Evolutionary conservation across 2,113 vertebrate genomes (phyloP).

Genomic region (Marmota monax): DNA sequence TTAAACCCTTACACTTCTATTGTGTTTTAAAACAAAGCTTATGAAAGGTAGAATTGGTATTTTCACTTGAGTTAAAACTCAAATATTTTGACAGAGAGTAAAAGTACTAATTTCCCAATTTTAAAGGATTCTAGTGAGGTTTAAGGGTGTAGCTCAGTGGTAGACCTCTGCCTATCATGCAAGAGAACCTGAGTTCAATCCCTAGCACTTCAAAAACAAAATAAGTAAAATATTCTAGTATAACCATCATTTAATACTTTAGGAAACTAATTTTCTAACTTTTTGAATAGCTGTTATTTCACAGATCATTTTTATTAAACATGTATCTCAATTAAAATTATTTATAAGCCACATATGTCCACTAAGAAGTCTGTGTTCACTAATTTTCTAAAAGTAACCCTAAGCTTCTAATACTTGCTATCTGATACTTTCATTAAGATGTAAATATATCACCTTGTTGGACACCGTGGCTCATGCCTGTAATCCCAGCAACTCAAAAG

Average conservation of each 20-base stretch:
- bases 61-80: conserved; percentile 38
- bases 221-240: not conserved
- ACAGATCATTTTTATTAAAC: not conserved
- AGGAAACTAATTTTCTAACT: conserved; percentile 17
- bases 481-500: too few species aligned
- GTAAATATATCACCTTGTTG: not conserved
- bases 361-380: not conserved
- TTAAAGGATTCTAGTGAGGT: not conserved
- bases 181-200: not conserved
- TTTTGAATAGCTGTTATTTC: conserved; percentile 25
- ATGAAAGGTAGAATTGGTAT: not conserved
- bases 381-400: not conserved
- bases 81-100: not conserved
- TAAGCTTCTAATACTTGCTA: not conserved
- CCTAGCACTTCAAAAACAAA: not conserved
- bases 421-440: not conserved
- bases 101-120: not conserved
- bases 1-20: not conserved
- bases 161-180: not conserved
- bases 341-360: not conserved
- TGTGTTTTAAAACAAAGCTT: conserved; percentile 18
- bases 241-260: not conserved
- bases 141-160: not conserved
- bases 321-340: not conserved
- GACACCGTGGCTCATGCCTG: too few species aligned